phyloP scores from a whole-genome alignment of 2,113 vertebrate species.

The Probosciger aterrimus region DNA sequence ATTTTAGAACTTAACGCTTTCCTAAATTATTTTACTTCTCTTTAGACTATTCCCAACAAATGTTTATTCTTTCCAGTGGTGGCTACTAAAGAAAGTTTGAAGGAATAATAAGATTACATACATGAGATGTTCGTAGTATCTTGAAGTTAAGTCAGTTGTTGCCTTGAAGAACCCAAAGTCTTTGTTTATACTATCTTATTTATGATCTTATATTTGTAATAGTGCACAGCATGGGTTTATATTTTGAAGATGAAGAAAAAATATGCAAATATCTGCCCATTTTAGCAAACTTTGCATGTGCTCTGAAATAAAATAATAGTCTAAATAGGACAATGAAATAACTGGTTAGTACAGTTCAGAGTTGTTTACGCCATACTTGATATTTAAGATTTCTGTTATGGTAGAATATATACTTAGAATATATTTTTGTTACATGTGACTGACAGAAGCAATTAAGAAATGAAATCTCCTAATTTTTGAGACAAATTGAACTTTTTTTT shows the following conservation, averaged over 20 bases:
- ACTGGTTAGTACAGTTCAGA: not conserved
- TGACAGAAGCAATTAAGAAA: slow-evolving; percentile 27
- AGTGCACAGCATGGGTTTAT: not conserved
- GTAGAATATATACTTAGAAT: not conserved
- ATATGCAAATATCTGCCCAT: not conserved
- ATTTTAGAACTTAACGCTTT: not conserved
- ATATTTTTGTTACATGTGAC: not conserved
- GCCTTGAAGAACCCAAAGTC: not conserved
- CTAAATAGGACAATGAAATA: not conserved
- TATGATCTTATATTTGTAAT: not conserved
- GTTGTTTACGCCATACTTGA: not conserved
- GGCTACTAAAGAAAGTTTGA: not conserved
- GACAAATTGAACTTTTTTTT: slow-evolving; percentile 52
- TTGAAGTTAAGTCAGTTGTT: not conserved
- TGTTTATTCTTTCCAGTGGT: not conserved
- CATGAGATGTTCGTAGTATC: not conserved
- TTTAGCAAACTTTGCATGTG: not conserved
- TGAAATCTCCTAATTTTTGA: slow-evolving; percentile 2
- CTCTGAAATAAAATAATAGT: not conserved
- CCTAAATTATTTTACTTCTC: not conserved
- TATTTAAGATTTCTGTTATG: not conserved
- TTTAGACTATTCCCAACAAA: not conserved
- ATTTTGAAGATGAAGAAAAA: not conserved
- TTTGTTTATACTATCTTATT: not conserved
- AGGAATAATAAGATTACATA: not conserved